These are phyloP conservation scores for Endomychus coccineus DNA, from an alignment of 2,888 invertebrate genomes.

Conservation along the genomic window DNA sequence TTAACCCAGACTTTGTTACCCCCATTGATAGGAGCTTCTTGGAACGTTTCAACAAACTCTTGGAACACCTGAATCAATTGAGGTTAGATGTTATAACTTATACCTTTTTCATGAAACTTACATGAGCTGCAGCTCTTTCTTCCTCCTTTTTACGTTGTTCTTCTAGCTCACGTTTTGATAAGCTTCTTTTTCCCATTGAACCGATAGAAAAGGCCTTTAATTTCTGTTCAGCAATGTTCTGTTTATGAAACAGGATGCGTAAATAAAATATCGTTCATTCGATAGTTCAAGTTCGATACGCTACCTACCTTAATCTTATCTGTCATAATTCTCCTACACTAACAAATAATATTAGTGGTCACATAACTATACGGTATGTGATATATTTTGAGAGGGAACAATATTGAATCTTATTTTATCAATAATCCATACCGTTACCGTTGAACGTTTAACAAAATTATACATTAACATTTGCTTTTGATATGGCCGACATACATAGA, in stretches of 20 bases:
- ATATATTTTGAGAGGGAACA: no score
- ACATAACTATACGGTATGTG: no score
- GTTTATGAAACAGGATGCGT: conserved; percentile 6
- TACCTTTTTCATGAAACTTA: conserved; percentile 40
- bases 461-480: no score
- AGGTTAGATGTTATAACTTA: neutral
- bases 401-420: no score
- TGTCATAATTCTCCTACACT: no score
- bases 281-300: no score
- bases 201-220: conserved; percentile 69
- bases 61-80: conserved; percentile 67
- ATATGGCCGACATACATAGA: no score
- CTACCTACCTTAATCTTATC: no score
- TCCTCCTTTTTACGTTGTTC: conserved; percentile 82
- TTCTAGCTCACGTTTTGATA: conserved; percentile 78
- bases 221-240: conserved; percentile 57
- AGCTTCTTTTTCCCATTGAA: conserved; percentile 62
- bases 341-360: no score
- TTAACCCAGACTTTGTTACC: conserved; percentile 89
- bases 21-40: conserved; percentile 72
- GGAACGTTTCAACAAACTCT: conserved; percentile 96
- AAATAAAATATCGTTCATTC: no score
- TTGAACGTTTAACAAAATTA: no score
- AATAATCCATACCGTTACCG: no score
- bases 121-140: conserved; percentile 85